Conservation (phyloP, 1,140 invertebrate genomes). For the Phortica variegata region DNA sequence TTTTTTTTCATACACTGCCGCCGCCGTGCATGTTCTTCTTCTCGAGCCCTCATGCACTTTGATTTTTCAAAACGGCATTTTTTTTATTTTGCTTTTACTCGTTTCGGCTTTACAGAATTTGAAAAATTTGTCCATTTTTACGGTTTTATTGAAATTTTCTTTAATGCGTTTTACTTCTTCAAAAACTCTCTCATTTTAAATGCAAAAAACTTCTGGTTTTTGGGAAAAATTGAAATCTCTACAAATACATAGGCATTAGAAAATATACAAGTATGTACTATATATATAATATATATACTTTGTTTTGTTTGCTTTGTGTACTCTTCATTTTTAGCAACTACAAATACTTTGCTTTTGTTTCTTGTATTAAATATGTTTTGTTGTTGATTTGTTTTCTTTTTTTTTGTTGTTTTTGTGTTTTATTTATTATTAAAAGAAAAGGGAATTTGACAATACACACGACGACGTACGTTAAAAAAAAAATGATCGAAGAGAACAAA, state of each 20-base stretch:
- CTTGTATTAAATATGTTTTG: no score
- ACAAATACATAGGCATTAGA: constrained; percentile 53
- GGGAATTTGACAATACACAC: constrained; percentile 21
- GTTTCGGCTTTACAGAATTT: constrained; percentile 2
- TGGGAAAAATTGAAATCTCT: constrained; percentile 44
- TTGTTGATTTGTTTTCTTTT: constrained; percentile 16
- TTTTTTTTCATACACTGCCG: no score
- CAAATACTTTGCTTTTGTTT: constrained; percentile 54
- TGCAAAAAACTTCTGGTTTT: constrained; percentile 27
- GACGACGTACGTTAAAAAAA: constrained; percentile 19
- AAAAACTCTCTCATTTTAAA: constrained; percentile 19
- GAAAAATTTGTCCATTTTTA: no score
- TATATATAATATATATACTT: constrained; percentile 32
- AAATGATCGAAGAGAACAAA: constrained; percentile 9
- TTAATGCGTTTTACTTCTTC: constrained; percentile 2
- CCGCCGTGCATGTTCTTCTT: no score
- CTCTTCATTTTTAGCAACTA: constrained; percentile 35
- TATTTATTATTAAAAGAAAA: constrained; percentile 31
- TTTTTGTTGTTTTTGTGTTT: constrained; percentile 2
- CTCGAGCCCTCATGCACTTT: no score
- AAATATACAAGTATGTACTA: constrained; percentile 52
- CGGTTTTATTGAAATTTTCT: constrained; percentile 11
- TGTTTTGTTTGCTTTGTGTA: constrained; percentile 31
- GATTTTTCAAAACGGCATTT: no score
- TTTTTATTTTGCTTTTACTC: constrained; percentile 3